Base-by-base conservation (phyloP, 2,888 invertebrate genomes). In the Megaustenia siamemsis region DNA sequence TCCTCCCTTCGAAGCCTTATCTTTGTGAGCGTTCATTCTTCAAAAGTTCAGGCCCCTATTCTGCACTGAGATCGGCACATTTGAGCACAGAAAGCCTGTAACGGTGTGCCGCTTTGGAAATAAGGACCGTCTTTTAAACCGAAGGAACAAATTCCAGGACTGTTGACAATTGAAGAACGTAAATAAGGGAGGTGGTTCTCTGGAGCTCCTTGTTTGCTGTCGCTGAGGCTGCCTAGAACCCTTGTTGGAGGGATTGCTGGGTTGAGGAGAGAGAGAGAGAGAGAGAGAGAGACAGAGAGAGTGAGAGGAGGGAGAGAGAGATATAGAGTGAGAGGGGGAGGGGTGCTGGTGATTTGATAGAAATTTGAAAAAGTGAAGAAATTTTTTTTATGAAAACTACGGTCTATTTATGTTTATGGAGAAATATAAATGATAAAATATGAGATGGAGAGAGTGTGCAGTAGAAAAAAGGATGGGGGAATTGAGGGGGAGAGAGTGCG, bases 151-250 rank as follows among this genome's bases (percentile, higher is more conserved):
- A 60, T 28, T 60, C 28, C n/a, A 28, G 60, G 3, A 60, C 60
- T 60, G 60, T 60, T 60, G 60, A 60, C 60, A 28, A 28, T 60
- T 60, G 60, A 24, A 28, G 60, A 60, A 60, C 60, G 60, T 60
- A 60, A 60, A 60, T 28, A 60, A 2, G n/a, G 24, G n/a, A 60
- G 28, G 21, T 5, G 60, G 6, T 60, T 60, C 60, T 60, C 60
- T n/a, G 60, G 28, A 28, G 60, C n/a, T 60, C 6, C n/a, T 60
- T 60, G 60, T 60, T 60, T 60, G 60, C 60, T 60, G 6, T 4
- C 6, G 28, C 60, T 60, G 60, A 2, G 60, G n/a, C 10, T 53
- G 60, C 4, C n/a, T n/a, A 60, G 60, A 60, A 56, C 56, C 56
- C 3, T 28, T 5, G 28, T n/a, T 60, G 28, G 21, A 21, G 21